A percentile compares a stretch with the other conserved stretches of the same genome.
These are phyloP conservation scores for Cyprinodon diabolis DNA, from an alignment of 2,797 vertebrate genomes.

Conservation along the genomic window DNA sequence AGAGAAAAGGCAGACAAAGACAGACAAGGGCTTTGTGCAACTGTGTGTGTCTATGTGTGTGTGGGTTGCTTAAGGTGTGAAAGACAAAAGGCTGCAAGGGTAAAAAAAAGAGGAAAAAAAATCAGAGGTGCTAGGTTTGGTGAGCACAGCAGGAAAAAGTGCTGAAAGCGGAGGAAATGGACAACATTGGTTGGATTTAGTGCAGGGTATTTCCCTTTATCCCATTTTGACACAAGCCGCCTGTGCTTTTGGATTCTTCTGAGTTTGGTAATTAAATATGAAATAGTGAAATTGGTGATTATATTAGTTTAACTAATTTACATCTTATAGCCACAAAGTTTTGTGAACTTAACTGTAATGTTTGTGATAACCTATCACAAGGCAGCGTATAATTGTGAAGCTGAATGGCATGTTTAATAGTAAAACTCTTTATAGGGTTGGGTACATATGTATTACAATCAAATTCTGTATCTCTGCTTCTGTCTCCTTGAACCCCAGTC, in stretches of 20 bases:
- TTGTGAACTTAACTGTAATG: background rate
- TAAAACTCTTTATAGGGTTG: no score
- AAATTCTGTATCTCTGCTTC: no score
- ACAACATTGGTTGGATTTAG: slow-evolving; percentile 64
- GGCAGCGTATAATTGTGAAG: background rate
- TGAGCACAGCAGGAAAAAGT: slow-evolving; percentile 83
- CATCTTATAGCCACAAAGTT: background rate
- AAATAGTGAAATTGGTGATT: background rate
- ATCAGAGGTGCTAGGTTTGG: slow-evolving; percentile 77
- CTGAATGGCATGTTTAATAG: background rate
- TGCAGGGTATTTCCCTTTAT: slow-evolving; percentile 59
- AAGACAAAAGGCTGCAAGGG: slow-evolving; percentile 69
- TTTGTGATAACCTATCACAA: background rate
- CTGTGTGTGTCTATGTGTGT: slow-evolving; percentile 48
- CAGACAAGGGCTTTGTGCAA: slow-evolving; percentile 43
- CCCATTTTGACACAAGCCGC: slow-evolving; percentile 57
- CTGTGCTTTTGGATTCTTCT: slow-evolving; percentile 24
- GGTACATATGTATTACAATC: background rate
- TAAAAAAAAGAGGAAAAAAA: slow-evolving; percentile 41
- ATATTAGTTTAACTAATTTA: background rate
- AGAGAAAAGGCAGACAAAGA: slow-evolving; percentile 69
- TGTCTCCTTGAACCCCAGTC: no score
- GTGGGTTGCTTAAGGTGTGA: slow-evolving; percentile 60
- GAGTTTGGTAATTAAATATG: slow-evolving; percentile 17
- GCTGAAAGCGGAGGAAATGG: slow-evolving; percentile 81